These are phyloP conservation scores for Drosophila kanekoi DNA, from an alignment of 2,888 invertebrate species.

Conservation along the genomic window DNA sequence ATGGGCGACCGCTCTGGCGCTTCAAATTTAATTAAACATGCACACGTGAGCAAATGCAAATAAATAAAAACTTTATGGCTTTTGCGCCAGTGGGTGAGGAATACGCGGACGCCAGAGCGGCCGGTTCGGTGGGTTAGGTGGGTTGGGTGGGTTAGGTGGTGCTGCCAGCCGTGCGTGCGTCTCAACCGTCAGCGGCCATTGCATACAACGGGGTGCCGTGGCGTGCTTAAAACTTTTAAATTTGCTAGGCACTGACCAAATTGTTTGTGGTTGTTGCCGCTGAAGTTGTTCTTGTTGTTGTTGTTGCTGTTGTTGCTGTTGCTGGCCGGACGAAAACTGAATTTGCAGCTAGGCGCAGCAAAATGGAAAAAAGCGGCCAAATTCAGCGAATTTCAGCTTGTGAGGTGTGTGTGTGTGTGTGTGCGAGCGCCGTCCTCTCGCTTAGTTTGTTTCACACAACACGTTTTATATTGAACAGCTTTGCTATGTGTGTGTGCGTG, in stretches of 20 bases:
- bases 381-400: slow-evolving; percentile 33
- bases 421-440: slow-evolving; percentile 19
- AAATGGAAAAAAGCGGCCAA: slow-evolving; percentile 39
- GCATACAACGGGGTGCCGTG: slow-evolving; percentile 50
- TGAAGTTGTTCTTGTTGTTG: slow-evolving; percentile 2
- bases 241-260: slow-evolving; percentile 59
- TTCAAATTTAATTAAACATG: slow-evolving; percentile 82
- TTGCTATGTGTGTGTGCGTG: slow-evolving; percentile 23
- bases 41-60: slow-evolving; percentile 82
- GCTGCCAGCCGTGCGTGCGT: slow-evolving; percentile 65
- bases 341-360: slow-evolving; percentile 55
- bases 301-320: slow-evolving; percentile 22
- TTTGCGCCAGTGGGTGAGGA: slow-evolving; percentile 47
- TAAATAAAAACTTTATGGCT: slow-evolving; percentile 81
- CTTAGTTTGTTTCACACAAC: slow-evolving; percentile 60
- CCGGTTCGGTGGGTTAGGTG: slow-evolving; percentile 4
- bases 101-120: not conserved
- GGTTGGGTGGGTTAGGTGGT: slow-evolving; percentile 8
- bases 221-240: slow-evolving; percentile 79
- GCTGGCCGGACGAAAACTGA: slow-evolving; percentile 43
- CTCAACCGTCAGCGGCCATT: slow-evolving; percentile 58
- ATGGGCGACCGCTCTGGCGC: slow-evolving; percentile 64
- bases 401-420: not conserved
- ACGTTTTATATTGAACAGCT: slow-evolving; percentile 74
- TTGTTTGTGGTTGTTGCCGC: slow-evolving; percentile 25